phyloP scores from a whole-genome alignment of 2,888 invertebrate species.

The Epinotia ramella region DNA sequence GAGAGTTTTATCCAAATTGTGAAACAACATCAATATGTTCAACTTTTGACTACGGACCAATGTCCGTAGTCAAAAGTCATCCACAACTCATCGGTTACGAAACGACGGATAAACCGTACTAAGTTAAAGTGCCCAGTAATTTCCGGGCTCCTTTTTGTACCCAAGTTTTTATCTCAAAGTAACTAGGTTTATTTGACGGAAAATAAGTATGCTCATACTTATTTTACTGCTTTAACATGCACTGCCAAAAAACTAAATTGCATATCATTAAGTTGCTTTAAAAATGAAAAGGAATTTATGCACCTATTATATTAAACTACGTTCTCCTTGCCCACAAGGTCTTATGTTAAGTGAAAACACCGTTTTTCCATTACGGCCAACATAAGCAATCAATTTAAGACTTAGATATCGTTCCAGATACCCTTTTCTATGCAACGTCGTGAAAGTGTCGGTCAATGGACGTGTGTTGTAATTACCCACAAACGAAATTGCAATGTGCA shows the following conservation, averaged over 20 bases:
- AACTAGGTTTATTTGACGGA: constrained; percentile 28
- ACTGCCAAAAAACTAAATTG: neutral
- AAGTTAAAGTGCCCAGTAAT: constrained; percentile 24
- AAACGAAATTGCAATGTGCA: constrained; percentile 62
- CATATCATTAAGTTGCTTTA: neutral
- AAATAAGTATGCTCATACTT: neutral
- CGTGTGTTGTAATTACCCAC: constrained; percentile 75
- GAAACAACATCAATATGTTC: no score
- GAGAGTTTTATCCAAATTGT: neutral
- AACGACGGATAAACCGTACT: neutral
- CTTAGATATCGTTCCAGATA: constrained; percentile 37
- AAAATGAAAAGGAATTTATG: neutral
- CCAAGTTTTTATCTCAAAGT: constrained; percentile 13
- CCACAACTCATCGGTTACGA: neutral
- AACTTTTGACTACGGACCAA: no score
- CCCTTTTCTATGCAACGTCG: constrained; percentile 49
- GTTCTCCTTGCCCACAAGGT: constrained; percentile 22
- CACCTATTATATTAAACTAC: constrained; percentile 17
- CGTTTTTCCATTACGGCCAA: constrained; percentile 30
- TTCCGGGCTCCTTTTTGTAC: constrained; percentile 22
- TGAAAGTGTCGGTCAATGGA: constrained; percentile 68
- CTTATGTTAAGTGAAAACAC: constrained; percentile 33
- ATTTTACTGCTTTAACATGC: neutral
- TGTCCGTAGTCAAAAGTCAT: neutral
- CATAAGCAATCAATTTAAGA: constrained; percentile 27